Percentiles rank a stretch among this genome's conserved stretches.
Conservation (phyloP, 2,113 vertebrate species). For the Pedetes capensis region DNA sequence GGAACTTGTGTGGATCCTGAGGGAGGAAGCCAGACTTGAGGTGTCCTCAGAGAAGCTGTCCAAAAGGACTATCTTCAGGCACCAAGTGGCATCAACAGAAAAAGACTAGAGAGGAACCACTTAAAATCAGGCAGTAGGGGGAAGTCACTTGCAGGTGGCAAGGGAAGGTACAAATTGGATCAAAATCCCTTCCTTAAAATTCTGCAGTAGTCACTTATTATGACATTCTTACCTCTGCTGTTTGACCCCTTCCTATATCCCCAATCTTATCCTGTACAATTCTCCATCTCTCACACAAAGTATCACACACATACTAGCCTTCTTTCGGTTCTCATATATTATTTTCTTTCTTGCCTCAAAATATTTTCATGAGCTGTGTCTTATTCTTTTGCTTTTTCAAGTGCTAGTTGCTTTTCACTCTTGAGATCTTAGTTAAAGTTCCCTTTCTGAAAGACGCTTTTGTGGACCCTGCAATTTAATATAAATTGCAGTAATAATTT, state of each 20-base stretch:
- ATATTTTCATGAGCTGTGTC: neutral
- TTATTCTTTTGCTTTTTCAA: constrained; percentile 24
- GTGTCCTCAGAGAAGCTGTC: neutral
- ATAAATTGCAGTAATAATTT: constrained; percentile 4
- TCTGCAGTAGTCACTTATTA: too few species aligned
- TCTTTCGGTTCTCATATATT: too few species aligned
- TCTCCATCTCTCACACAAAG: too few species aligned
- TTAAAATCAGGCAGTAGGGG: neutral
- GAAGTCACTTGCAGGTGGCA: too few species aligned
- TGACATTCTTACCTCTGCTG: too few species aligned
- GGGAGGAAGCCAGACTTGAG: neutral
- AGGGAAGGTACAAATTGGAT: too few species aligned
- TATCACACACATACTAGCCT: too few species aligned
- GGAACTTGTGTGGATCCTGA: neutral
- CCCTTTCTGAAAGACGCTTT: neutral
- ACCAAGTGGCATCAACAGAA: neutral
- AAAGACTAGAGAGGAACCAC: neutral
- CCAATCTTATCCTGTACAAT: too few species aligned
- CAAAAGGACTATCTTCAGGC: neutral
- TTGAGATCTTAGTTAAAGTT: constrained; percentile 28
- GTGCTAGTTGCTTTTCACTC: neutral
- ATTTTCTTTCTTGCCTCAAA: constrained; percentile 21
- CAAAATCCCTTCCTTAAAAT: too few species aligned
- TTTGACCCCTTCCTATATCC: too few species aligned
- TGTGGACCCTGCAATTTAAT: neutral